A percentile compares a stretch with the other conserved stretches of the same genome.
Evolutionary conservation across 2,113 vertebrate genomes (phyloP).

Genomic region (Axis porcinus): DNA sequence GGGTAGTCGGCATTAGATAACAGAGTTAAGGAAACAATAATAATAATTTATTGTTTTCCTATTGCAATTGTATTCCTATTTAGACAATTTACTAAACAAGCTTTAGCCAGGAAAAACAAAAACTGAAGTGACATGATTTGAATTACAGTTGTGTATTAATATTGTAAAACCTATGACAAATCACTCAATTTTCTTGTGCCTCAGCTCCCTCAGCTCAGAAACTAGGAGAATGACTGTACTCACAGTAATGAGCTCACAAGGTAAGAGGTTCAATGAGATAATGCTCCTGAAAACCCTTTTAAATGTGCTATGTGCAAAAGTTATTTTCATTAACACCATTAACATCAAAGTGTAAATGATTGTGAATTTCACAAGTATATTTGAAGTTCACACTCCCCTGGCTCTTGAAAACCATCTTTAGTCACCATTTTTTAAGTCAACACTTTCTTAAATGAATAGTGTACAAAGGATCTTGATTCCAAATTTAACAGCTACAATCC

Average conservation of each 20-base stretch:
- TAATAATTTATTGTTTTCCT: not conserved
- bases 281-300: constrained; percentile 51
- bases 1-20: not conserved
- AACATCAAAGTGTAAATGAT: constrained; percentile 26
- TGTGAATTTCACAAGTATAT: constrained; percentile 39
- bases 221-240: not conserved
- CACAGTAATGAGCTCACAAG: not conserved
- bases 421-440: not conserved
- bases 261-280: not conserved
- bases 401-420: constrained; percentile 21
- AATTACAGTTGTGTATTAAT: not conserved
- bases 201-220: not conserved
- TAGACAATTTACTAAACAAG: not conserved
- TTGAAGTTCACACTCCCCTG: constrained; percentile 28
- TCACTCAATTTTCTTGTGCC: not conserved
- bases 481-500: not conserved
- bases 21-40: not conserved
- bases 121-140: not conserved
- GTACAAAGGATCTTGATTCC: not conserved
- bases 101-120: not conserved
- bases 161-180: not conserved
- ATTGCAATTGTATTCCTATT: not conserved
- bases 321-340: constrained; percentile 39
- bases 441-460: not conserved
- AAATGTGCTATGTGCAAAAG: constrained; percentile 11